Evolutionary conservation across 2,113 vertebrate species (phyloP), one percentile per base, ranked within the genome.

Genomic region (Gymnocephalus cernua): DNA sequence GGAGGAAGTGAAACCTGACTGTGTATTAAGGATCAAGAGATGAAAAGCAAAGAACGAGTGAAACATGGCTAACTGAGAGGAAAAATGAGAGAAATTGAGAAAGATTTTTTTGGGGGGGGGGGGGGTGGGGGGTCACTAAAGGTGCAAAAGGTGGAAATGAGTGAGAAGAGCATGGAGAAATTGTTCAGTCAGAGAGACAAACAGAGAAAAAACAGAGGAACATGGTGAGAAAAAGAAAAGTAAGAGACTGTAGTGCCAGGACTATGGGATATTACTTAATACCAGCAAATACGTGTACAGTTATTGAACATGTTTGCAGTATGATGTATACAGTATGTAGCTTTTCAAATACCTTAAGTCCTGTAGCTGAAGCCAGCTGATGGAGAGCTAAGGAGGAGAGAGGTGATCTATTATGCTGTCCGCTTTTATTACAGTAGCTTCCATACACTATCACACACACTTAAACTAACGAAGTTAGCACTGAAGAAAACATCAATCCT

Each of bases 11-110:
- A 79, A 86, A 80, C 50, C 75, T 76, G 38, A 6, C 12, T 25
- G 9, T 44, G 48, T 71, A 56, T 74, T 62, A 72, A 65, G n/a
- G n/a, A 59, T 47, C 16, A 61, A 53, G 69, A 78, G 63, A 79
- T 45, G 35, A 38, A 58, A 76, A 51, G n/a, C 18, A 67, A 70
- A 74, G 19, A 58, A 18, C 0, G 3, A 41, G 10, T 51, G 35
- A 80, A 74, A 69, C 58, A 61, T 41, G 45, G 59, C 58, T 74
- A 66, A 75, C 45, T 72, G 78, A 73, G 70, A 71, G 61, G 66
- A 64, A 68, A 32, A 62, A 73, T 11, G 6, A 75, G 15, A 54
- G 21, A 21, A 67, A 62, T 11, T 73, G 44, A 77, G 35, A 54
- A 38, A 25, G 51, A 69, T 57, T 74, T 76, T 19, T n/a, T n/a